These are phyloP conservation scores for Drosophila cardini DNA, from an alignment of 1,140 invertebrate genomes.

Conservation along the genomic window DNA sequence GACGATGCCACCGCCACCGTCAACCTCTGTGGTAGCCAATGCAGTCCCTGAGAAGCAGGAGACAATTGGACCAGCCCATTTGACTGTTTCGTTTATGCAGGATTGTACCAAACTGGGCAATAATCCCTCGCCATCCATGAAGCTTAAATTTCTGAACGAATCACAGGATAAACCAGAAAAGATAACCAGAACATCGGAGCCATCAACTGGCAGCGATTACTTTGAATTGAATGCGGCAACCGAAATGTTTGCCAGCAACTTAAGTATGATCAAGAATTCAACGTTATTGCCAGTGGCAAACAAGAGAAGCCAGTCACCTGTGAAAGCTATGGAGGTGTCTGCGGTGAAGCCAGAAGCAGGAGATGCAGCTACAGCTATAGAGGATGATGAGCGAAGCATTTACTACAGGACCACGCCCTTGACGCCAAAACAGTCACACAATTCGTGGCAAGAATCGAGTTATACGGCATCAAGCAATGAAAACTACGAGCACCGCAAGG, in stretches of 20 bases:
- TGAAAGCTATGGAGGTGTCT: not conserved
- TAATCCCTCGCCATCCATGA: constrained; percentile 17
- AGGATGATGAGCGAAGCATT: constrained; percentile 64
- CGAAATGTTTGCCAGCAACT: constrained; percentile 71
- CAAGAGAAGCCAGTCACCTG: constrained; percentile 8
- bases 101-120: constrained; percentile 60
- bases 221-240: constrained; percentile 79
- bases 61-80: constrained; percentile 27
- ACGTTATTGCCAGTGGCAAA: constrained; percentile 56
- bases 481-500: constrained; percentile 50
- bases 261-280: constrained; percentile 82
- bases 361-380: not conserved
- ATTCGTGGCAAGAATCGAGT: constrained; percentile 55
- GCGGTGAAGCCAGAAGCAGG: not conserved
- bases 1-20: constrained; percentile 24
- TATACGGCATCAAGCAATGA: constrained; percentile 10
- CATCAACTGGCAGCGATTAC: constrained; percentile 14
- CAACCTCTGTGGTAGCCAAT: constrained; percentile 4
- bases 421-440: constrained; percentile 60
- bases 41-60: constrained; percentile 24
- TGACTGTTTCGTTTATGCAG: constrained; percentile 68
- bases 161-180: constrained; percentile 23
- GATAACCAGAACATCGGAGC: not conserved
- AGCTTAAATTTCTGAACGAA: constrained; percentile 27
- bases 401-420: constrained; percentile 73